Evolutionary conservation across 2,797 vertebrate species (phyloP).

Genomic region (Coregonus sp.): DNA sequence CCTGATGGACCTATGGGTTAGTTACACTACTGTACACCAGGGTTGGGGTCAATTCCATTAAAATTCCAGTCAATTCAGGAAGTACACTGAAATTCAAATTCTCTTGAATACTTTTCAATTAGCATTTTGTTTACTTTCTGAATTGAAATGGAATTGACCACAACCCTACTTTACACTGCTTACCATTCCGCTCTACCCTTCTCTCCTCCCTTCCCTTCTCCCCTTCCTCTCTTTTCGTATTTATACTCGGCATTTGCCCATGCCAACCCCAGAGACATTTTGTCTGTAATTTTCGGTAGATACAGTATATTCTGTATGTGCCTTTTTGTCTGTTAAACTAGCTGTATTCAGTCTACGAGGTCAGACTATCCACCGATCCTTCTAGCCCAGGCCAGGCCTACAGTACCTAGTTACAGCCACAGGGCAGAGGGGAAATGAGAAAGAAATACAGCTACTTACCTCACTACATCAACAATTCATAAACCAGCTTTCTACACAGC

Average conservation of each 20-base stretch:
- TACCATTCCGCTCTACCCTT: no score
- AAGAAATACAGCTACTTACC: background rate
- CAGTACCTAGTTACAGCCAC: background rate
- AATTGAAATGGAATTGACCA: no score
- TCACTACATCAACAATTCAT: no score
- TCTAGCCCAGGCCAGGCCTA: background rate
- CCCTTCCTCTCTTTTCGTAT: background rate
- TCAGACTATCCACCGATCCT: background rate
- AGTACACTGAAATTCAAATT: no score
- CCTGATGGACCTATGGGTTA: conserved; percentile 60
- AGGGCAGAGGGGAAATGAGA: background rate
- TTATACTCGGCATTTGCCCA: background rate
- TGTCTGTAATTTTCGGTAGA: background rate
- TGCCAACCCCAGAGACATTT: background rate
- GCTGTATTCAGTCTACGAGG: conserved; percentile 1
- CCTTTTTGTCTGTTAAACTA: background rate
- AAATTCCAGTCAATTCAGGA: no score
- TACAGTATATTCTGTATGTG: background rate
- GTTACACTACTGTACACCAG: conserved; percentile 2
- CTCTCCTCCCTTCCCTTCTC: background rate
- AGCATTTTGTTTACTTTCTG: no score
- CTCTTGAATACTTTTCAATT: no score
- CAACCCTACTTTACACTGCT: no score
- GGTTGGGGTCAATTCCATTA: no score
- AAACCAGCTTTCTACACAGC: no score